A percentile compares a stretch with the other conserved stretches of the same genome.
Conservation (phyloP, 2,797 vertebrate species). For the Coregonus ussuriensis region DNA sequence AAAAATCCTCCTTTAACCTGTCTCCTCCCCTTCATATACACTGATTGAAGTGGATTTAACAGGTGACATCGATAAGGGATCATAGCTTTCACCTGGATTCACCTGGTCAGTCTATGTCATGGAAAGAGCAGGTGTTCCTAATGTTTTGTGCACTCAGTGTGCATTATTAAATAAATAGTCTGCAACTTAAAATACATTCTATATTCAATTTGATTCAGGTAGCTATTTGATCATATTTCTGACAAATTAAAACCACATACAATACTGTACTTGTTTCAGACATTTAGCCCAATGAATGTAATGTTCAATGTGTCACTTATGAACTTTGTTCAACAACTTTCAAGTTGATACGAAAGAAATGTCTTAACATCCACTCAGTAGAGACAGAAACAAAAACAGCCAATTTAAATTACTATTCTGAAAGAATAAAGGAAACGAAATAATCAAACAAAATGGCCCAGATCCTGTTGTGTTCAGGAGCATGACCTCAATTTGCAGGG, state of each 20-base stretch:
- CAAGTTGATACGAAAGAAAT: neutral
- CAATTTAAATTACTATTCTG: neutral
- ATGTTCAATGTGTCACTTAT: neutral
- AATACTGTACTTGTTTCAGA: neutral
- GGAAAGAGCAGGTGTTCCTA: neutral
- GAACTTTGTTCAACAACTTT: neutral
- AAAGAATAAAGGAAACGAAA: neutral
- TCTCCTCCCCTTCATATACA: too few relatives aligned
- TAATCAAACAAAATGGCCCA: conserved; percentile 8
- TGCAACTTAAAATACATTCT: neutral
- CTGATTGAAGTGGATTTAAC: too few relatives aligned
- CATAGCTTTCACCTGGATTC: too few relatives aligned
- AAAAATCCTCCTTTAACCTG: too few relatives aligned
- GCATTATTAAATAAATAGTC: neutral
- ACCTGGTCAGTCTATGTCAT: too few relatives aligned
- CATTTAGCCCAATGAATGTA: neutral
- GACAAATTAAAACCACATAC: neutral
- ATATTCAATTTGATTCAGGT: neutral
- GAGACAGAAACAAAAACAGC: neutral
- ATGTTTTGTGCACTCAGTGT: neutral
- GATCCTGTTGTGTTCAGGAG: conserved; percentile 24
- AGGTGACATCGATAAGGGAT: too few relatives aligned
- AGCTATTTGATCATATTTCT: neutral
- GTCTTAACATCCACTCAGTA: neutral
- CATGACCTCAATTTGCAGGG: conserved; percentile 28